A percentile compares a stretch with the other conserved stretches of the same genome.
Conservation (phyloP, 2,888 invertebrate species). For the Gastrophysa polygoni region DNA sequence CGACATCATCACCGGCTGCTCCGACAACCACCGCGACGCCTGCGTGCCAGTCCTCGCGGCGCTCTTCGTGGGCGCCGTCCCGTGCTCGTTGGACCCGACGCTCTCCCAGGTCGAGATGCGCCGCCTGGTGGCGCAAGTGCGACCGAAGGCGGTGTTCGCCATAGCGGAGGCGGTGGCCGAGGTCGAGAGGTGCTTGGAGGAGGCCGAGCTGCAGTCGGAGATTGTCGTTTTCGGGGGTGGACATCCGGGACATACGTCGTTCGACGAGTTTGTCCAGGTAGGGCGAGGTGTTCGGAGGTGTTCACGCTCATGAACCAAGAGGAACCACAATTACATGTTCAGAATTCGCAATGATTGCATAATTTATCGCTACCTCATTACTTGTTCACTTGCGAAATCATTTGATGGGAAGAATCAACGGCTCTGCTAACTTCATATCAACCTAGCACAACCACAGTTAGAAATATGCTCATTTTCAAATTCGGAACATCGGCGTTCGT, state of each 20-base stretch:
- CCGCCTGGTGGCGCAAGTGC: constrained; percentile 41
- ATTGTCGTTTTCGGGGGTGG: constrained; percentile 45
- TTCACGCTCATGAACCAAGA: too few species aligned
- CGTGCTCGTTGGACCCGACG: constrained; percentile 44
- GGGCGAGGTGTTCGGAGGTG: too few species aligned
- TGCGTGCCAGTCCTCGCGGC: constrained; percentile 60
- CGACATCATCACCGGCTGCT: constrained; percentile 60
- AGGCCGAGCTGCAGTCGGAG: constrained; percentile 32
- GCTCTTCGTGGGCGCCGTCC: constrained; percentile 56
- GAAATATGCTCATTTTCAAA: too few species aligned
- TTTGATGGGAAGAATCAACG: too few species aligned
- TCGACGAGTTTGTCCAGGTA: constrained; percentile 34
- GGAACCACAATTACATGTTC: too few species aligned
- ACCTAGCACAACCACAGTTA: too few species aligned
- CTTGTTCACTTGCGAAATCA: too few species aligned
- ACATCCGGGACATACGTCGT: constrained; percentile 25
- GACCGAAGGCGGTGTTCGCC: constrained; percentile 47
- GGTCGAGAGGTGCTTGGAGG: constrained; percentile 37
- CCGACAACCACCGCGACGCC: constrained; percentile 58
- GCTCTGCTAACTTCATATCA: too few species aligned
- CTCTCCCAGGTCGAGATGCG: constrained; percentile 40
- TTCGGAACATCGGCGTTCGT: too few species aligned
- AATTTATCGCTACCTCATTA: too few species aligned
- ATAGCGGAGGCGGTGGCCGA: constrained; percentile 33
- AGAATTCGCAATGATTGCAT: too few species aligned